phyloP scores from a whole-genome alignment of 2,113 vertebrate genomes.

The Plectropomus leopardus region DNA sequence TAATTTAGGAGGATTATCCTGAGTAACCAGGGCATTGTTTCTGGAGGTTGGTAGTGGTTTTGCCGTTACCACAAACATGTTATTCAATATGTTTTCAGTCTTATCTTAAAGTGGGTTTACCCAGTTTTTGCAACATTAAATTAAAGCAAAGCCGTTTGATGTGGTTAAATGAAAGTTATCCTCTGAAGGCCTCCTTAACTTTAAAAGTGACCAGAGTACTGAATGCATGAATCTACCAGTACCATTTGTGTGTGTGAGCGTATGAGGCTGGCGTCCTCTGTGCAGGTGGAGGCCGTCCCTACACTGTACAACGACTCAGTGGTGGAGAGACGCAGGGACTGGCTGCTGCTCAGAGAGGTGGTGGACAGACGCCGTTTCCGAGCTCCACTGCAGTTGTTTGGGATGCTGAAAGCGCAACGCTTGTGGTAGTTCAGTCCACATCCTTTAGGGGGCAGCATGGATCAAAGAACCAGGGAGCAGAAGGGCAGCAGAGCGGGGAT shows the following conservation, averaged over 20 bases:
- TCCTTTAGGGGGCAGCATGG: slow-evolving; percentile 82
- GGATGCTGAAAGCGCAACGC: slow-evolving; percentile 94
- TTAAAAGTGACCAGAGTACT: not conserved
- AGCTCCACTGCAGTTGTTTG: slow-evolving; percentile 94
- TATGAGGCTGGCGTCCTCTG: slow-evolving; percentile 80
- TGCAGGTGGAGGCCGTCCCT: slow-evolving; percentile 72
- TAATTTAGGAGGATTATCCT: not conserved
- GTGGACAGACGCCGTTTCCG: slow-evolving; percentile 91
- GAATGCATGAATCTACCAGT: slow-evolving; percentile 14
- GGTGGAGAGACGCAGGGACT: slow-evolving; percentile 88
- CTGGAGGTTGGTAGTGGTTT: not conserved
- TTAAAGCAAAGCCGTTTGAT: not conserved
- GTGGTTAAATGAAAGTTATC: not conserved
- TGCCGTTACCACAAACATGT: not conserved
- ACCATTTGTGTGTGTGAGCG: slow-evolving; percentile 85
- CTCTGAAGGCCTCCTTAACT: not conserved
- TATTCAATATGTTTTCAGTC: not conserved
- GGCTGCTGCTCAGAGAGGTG: slow-evolving; percentile 89
- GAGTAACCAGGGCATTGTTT: not conserved
- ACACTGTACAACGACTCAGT: slow-evolving; percentile 86
- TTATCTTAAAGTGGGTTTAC: not conserved
- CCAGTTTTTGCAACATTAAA: not conserved
- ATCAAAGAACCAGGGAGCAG: slow-evolving; percentile 10
- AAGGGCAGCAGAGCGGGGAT: not conserved
- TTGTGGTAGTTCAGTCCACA: slow-evolving; percentile 96